Evolutionary conservation across 2,888 invertebrate genomes (phyloP), one percentile per base, ranked within the genome.

Genomic region (Drosophila formosana): DNA sequence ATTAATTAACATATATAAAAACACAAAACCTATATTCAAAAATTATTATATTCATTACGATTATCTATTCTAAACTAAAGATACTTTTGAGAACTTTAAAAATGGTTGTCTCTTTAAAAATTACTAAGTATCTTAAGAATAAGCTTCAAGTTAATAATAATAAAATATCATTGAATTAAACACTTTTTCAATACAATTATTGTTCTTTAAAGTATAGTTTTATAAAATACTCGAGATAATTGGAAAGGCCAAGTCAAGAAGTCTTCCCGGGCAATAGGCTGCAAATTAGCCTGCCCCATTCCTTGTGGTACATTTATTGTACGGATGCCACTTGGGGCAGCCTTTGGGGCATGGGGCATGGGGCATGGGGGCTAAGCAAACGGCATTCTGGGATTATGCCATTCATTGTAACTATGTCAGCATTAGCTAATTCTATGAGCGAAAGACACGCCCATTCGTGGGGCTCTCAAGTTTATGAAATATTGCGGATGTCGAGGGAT

Each of bases 401-500:
- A 65, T 78, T 69, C 68, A 57, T 70, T 84, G 78, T 72, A 72
- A 72, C 72, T 77, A 78, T 80, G 72, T 76, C 72, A 75, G 81
- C 78, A 76, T 88, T 82, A 76, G 74, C 85, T 85, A 88, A 82
- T 88, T 81, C 82, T 66, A 72, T 52, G 52, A 60, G 57, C 41
- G 34, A 32, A 6, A 50, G 26, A 34, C 26, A 37, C 57, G 26
- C 49, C 37, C 55, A 13, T 18, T 41, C 25, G 45, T 25, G 61
- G 4, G 11, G 45, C 43, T 25, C 52, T 61, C 46, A 66, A 67
- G 69, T 79, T 82, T 83, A 85, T 83, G 82, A 83, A 85, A 83
- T 83, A 83, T 83, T 82, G 74, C 74, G 67, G 69, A 11, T 57
- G 45, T 47, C 46, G 8, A 46, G 9, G 52, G 9, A 39, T 28